Conservation (phyloP, 2,113 vertebrate genomes). For the Sprattus sprattus region DNA sequence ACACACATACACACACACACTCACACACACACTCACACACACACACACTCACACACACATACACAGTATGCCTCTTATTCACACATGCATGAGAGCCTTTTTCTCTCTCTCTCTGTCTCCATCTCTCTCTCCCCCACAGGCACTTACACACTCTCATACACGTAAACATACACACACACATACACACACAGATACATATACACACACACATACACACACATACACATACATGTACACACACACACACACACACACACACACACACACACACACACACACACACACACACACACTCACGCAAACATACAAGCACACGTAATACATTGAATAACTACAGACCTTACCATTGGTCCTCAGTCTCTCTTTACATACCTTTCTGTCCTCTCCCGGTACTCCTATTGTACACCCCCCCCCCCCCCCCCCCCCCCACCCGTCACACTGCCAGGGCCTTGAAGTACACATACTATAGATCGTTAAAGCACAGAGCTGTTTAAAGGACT, state of each 20-base stretch:
- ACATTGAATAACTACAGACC: neutral
- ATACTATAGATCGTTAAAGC: neutral
- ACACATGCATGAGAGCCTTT: no score
- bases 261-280: neutral
- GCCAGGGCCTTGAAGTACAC: neutral
- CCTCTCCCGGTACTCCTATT: neutral
- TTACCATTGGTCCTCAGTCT: no score
- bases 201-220: neutral
- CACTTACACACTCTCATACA: no score
- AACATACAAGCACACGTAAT: neutral
- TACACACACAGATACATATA: no score
- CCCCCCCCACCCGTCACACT: neutral
- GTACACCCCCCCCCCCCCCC: neutral
- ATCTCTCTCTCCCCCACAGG: no score
- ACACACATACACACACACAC: neutral
- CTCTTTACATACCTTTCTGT: neutral
- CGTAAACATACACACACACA: neutral
- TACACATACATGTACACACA: no score
- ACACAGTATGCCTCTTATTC: no score
- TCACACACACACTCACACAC: neutral
- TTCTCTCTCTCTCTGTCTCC: no score
- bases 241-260: neutral
- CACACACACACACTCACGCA: neutral
- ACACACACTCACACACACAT: neutral
- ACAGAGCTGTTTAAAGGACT: neutral